Evolutionary conservation across 2,113 vertebrate species (phyloP), one percentile per base, ranked within the genome.

Genomic region (Tragelaphus strepsiceros): DNA sequence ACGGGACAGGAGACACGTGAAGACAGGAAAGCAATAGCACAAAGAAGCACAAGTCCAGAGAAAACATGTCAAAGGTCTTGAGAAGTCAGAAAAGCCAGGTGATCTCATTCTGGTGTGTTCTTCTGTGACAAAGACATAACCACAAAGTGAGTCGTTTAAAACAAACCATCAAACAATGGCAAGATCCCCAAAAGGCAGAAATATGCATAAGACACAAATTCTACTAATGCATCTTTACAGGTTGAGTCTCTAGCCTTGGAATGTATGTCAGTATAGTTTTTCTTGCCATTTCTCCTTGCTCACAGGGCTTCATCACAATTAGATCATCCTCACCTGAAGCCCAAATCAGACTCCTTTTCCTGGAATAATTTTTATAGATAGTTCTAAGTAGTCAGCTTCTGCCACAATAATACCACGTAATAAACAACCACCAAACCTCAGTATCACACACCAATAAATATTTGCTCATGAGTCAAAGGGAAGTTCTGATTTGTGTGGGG

Each of bases 111-210:
- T n/a, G 43, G 12, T 9, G 35, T 62, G 80, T 64, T 97, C 90
- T 96, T 97, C 89, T 87, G 21, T 83, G n/a, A 61, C 35, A 93
- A 93, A 97, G 88, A 96, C 11, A 28, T 49, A 67, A 96, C 26
- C 7, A 49, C 92, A 88, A 85, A 84, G 59, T 15, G 35, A 56
- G 80, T 58, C 64, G 22, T 49, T 97, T 88, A 88, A 92, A 91
- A 80, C 24, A 71, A 95, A 97, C 39, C 24, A 43, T 77, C 11
- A 56, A 94, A 88, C 58, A 62, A 81, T 24, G 54, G 22, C 28
- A 93, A 95, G 78, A 85, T 30, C 30, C n/a, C 82, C 78, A 1
- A 61, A 84, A 96, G 28, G 14, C 77, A 91, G 46, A 92, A 80
- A 83, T n/a, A 62, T 4, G 21, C 16, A 1, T 6, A 58, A 92